These are phyloP conservation scores for Psittacula derbiana DNA, from an alignment of 2,797 vertebrate species.

Conservation along the genomic window DNA sequence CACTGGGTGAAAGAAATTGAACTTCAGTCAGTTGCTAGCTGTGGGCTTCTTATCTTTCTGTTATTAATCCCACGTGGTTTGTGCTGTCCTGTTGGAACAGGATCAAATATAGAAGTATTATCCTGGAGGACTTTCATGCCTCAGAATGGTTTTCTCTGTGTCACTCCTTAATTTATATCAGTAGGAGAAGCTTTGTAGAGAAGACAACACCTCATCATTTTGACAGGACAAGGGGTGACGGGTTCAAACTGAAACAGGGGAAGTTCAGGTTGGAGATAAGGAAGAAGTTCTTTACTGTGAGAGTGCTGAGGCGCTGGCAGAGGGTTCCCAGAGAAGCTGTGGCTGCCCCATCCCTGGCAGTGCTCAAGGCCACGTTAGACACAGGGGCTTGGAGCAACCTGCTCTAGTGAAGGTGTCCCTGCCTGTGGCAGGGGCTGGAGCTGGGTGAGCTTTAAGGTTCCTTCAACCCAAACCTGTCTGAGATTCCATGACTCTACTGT, in stretches of 20 bases:
- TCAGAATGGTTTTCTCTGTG: neutral
- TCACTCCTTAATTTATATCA: neutral
- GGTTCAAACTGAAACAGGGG: too few species aligned
- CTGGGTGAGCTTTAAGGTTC: neutral
- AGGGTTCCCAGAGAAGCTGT: too few species aligned
- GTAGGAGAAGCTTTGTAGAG: neutral
- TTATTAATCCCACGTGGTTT: neutral
- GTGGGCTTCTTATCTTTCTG: neutral
- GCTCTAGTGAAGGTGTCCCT: neutral
- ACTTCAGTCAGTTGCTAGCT: neutral
- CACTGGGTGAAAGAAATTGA: neutral
- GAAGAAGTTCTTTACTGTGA: too few species aligned
- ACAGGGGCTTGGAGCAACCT: neutral
- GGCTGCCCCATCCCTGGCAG: neutral
- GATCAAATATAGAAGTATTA: neutral
- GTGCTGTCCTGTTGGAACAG: neutral
- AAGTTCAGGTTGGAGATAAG: too few species aligned
- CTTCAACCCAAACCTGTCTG: neutral
- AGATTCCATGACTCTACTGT: neutral
- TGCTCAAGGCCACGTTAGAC: neutral
- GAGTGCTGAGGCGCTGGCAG: too few species aligned
- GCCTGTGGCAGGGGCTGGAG: neutral
- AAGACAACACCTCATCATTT: neutral
- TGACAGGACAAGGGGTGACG: too few species aligned
- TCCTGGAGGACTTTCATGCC: neutral